These are phyloP conservation scores for Caenorhabditis becei DNA, from an alignment of 2,888 invertebrate species.

Conservation along the genomic window DNA sequence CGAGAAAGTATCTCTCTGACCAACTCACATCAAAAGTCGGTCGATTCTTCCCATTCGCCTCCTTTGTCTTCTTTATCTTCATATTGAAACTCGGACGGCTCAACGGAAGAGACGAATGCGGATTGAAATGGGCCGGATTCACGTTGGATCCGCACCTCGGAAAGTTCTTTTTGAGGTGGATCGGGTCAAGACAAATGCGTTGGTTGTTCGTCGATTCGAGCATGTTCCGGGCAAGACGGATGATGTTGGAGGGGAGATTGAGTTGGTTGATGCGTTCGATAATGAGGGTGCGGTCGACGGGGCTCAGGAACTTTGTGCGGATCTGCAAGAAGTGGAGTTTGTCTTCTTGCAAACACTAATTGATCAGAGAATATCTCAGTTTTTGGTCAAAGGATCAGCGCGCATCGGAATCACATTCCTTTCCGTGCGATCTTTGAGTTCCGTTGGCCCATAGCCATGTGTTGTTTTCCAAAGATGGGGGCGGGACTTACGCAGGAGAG, in stretches of 20 bases:
- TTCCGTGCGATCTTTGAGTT: background rate
- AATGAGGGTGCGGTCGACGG: slow-evolving; percentile 60
- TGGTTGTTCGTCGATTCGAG: slow-evolving; percentile 50
- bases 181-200: slow-evolving; percentile 49
- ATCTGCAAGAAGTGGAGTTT: slow-evolving; percentile 46
- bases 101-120: slow-evolving; percentile 54
- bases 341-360: background rate
- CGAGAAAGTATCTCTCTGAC: too few relatives aligned
- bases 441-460: background rate
- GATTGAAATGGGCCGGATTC: slow-evolving; percentile 38
- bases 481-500: slow-evolving; percentile 1
- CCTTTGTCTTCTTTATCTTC: slow-evolving; percentile 52
- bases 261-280: slow-evolving; percentile 57
- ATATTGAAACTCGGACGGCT: slow-evolving; percentile 56
- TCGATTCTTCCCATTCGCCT: slow-evolving; percentile 17
- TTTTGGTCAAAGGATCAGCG: background rate
- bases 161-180: slow-evolving; percentile 45
- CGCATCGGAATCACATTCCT: background rate
- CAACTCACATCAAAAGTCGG: slow-evolving; percentile 40
- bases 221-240: slow-evolving; percentile 50
- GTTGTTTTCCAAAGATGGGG: background rate
- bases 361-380: background rate
- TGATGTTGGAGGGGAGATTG: slow-evolving; percentile 46
- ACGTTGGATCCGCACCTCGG: slow-evolving; percentile 30
- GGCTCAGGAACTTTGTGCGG: slow-evolving; percentile 54